phyloP scores from a whole-genome alignment of 2,113 vertebrate species.

The Limanda limanda region DNA sequence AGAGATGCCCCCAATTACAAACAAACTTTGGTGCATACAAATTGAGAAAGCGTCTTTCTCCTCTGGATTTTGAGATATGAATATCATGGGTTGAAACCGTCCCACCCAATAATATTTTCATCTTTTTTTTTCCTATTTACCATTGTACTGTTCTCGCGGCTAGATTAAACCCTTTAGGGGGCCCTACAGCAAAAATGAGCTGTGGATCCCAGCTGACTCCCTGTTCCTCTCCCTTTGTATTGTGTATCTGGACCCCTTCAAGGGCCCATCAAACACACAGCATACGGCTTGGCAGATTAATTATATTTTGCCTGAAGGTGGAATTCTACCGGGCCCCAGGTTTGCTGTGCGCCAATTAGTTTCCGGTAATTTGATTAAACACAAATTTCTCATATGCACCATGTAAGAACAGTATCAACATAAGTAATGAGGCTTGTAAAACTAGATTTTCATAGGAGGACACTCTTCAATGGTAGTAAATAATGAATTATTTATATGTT shows the following conservation, averaged over 20 bases:
- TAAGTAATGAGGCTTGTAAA: constrained; percentile 5
- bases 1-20: constrained; percentile 69
- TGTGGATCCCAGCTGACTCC: background rate
- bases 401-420: constrained; percentile 5
- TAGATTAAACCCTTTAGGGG: background rate
- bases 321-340: constrained; percentile 10
- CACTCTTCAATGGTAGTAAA: background rate
- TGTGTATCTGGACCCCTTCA: background rate
- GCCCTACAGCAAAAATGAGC: background rate
- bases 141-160: background rate
- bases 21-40: constrained; percentile 62
- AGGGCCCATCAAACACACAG: constrained; percentile 1
- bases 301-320: constrained; percentile 14
- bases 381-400: background rate
- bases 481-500: background rate
- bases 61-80: constrained; percentile 41
- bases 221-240: background rate
- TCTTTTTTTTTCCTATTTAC: background rate
- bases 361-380: constrained; percentile 28
- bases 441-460: background rate
- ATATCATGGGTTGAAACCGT: background rate
- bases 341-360: constrained; percentile 9
- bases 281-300: constrained; percentile 9
- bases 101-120: background rate
- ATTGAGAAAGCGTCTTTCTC: constrained; percentile 37